Conservation (phyloP, 1,140 invertebrate genomes). For the Drosophila athabasca region DNA sequence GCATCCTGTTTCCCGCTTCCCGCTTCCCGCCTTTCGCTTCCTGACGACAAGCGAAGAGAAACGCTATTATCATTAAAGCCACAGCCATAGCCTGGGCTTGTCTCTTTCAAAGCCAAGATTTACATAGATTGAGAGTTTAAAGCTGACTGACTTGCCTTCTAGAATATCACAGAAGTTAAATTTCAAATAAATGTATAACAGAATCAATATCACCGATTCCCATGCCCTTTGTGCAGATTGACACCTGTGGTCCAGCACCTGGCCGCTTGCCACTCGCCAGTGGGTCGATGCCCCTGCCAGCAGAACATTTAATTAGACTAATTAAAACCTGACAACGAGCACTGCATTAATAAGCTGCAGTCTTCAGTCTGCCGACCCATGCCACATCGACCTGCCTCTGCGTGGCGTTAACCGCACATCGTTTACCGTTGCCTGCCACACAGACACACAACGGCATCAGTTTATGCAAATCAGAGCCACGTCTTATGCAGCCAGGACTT, state of each 20-base stretch:
- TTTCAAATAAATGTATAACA: no score
- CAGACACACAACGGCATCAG: not conserved
- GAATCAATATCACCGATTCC: not conserved
- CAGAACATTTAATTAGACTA: conserved; percentile 67
- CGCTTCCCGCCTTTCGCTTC: conserved; percentile 7
- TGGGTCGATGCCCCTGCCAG: conserved; percentile 15
- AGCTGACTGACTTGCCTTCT: no score
- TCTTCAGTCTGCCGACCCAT: conserved; percentile 3
- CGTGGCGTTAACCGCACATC: conserved; percentile 18
- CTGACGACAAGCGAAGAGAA: no score
- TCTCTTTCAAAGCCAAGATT: no score
- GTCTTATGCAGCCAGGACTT: conserved; percentile 7
- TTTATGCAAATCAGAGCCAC: conserved; percentile 59
- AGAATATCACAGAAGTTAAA: no score
- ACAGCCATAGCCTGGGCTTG: no score
- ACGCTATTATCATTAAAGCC: no score
- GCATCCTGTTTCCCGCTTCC: conserved; percentile 28
- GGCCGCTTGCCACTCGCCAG: conserved; percentile 1
- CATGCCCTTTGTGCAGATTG: conserved; percentile 4
- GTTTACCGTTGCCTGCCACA: conserved; percentile 3
- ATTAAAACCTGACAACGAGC: conserved; percentile 57
- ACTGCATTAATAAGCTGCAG: conserved; percentile 69
- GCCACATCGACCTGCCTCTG: conserved; percentile 28
- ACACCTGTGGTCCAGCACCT: conserved; percentile 7
- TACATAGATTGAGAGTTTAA: no score